phyloP scores from a whole-genome alignment of 2,888 invertebrate species.

The Caenorhabditis sp. region DNA sequence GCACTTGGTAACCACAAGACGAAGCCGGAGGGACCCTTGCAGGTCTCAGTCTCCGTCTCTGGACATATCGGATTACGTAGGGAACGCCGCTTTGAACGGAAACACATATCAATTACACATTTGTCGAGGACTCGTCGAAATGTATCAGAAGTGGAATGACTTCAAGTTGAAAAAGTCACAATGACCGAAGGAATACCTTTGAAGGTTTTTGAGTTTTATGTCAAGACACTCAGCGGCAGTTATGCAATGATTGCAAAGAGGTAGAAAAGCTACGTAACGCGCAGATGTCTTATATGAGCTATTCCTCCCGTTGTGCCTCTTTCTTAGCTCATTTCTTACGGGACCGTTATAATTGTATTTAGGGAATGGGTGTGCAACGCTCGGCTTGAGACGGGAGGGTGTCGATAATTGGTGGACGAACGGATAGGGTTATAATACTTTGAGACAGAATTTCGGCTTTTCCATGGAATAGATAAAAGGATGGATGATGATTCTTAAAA shows the following conservation, averaged over 20 bases:
- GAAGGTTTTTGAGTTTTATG: neutral
- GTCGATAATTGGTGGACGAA: constrained; percentile 53
- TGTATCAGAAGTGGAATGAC: constrained; percentile 10
- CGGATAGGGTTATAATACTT: constrained; percentile 45
- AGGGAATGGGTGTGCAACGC: constrained; percentile 48
- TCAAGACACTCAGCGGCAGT: constrained; percentile 20
- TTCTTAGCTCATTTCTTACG: constrained; percentile 50
- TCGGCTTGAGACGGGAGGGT: constrained; percentile 46
- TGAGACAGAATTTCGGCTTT: constrained; percentile 22
- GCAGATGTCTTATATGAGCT: constrained; percentile 65
- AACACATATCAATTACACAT: constrained; percentile 59
- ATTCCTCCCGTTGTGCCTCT: neutral
- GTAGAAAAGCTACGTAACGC: constrained; percentile 48
- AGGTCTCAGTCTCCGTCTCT: constrained; percentile 30
- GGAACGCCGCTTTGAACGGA: constrained; percentile 60
- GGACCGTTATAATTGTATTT: constrained; percentile 68
- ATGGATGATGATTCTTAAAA: neutral
- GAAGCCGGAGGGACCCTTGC: constrained; percentile 42
- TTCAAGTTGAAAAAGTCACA: constrained; percentile 3
- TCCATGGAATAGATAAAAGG: neutral
- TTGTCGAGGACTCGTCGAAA: constrained; percentile 27
- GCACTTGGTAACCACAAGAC: constrained; percentile 58
- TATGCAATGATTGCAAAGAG: constrained; percentile 63
- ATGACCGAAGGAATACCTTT: neutral
- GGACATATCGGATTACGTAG: constrained; percentile 60